Conservation (phyloP, 2,888 invertebrate species). For the Tiphia femorata region DNA sequence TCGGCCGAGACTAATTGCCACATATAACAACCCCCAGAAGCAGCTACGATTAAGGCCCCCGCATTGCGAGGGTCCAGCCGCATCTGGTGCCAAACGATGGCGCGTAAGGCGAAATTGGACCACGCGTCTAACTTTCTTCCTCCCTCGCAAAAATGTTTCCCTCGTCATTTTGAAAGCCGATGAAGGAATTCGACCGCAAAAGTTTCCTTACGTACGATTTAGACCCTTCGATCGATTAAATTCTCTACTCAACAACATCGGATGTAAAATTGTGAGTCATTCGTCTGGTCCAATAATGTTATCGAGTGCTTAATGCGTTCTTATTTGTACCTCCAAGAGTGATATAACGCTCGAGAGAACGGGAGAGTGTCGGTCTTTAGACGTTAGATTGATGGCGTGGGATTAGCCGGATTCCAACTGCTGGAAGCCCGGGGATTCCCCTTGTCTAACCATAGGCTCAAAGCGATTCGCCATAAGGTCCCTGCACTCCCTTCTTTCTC, state of each 20-base stretch:
- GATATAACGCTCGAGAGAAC: conserved; percentile 31
- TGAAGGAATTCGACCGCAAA: not conserved
- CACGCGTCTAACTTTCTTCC: too few relatives aligned
- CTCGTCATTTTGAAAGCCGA: too few relatives aligned
- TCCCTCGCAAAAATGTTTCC: not conserved
- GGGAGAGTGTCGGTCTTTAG: conserved; percentile 37
- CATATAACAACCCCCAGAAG: conserved; percentile 45
- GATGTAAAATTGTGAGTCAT: too few relatives aligned
- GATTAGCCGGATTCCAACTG: conserved; percentile 57
- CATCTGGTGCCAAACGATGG: conserved; percentile 45
- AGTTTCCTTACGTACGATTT: too few relatives aligned
- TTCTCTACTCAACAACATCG: too few relatives aligned
- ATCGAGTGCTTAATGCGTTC: not conserved
- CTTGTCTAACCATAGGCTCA: conserved; percentile 50
- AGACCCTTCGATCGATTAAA: too few relatives aligned
- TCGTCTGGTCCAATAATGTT: too few relatives aligned
- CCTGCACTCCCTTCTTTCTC: conserved; percentile 28
- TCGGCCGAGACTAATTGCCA: conserved; percentile 53
- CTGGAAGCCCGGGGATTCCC: conserved; percentile 51
- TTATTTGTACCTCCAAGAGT: conserved; percentile 26
- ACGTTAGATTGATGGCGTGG: conserved; percentile 63
- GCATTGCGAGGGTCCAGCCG: conserved; percentile 36
- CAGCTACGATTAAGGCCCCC: conserved; percentile 54
- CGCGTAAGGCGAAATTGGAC: too few relatives aligned
- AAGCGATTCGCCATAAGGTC: conserved; percentile 46